Evolutionary conservation across 1,140 invertebrate species (phyloP).

Genomic region (Meloidogyne exigua): DNA sequence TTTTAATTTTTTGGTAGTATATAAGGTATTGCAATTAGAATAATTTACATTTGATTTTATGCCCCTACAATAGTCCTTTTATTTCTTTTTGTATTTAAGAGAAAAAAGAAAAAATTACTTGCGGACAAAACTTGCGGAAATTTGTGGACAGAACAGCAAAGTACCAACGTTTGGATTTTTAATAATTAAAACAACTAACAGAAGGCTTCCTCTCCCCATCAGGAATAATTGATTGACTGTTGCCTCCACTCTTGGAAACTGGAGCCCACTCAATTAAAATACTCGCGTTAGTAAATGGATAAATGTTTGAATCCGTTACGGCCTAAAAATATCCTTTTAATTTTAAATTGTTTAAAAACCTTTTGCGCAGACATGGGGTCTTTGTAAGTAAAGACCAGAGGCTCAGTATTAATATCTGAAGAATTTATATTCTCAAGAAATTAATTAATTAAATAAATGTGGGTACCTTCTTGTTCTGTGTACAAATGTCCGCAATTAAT

Average conservation of each 20-base stretch:
- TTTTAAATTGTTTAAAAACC: constrained; percentile 12
- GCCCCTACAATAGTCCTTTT: no score
- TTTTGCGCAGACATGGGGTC: constrained; percentile 35
- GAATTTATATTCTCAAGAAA: not conserved
- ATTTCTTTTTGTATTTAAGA: no score
- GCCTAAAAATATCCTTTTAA: constrained; percentile 25
- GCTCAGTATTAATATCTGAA: constrained; percentile 10
- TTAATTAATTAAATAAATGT: no score
- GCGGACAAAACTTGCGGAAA: no score
- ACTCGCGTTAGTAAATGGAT: constrained; percentile 8
- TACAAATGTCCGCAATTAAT: no score
- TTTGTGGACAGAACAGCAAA: no score
- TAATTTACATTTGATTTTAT: no score
- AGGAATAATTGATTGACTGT: constrained; percentile 18
- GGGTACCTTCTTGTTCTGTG: no score
- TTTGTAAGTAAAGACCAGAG: constrained; percentile 32
- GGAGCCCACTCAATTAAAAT: constrained; percentile 33
- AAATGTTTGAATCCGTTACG: constrained; percentile 14
- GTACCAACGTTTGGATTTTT: no score
- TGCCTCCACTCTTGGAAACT: constrained; percentile 23
- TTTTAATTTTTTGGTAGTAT: no score
- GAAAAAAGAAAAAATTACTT: no score
- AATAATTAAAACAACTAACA: not conserved
- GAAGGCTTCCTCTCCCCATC: constrained; percentile 33
- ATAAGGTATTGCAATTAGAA: not conserved